Evolutionary conservation across 2,888 invertebrate genomes (phyloP), one percentile per base, ranked within the genome.

Genomic region (Drosophila meridionalis): DNA sequence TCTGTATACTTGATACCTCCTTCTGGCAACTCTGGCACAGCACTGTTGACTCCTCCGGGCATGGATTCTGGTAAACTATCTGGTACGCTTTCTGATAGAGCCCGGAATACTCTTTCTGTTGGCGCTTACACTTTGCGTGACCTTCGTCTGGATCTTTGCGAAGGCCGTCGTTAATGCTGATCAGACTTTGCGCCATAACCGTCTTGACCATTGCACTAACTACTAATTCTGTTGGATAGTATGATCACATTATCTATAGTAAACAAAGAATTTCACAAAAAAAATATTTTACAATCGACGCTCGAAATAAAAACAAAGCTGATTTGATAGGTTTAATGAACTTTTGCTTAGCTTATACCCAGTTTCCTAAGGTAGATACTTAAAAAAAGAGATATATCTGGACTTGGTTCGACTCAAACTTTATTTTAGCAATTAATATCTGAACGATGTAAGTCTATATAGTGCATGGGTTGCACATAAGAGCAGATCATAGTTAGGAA

Each of bases 401-500:
- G 0, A 4, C 9, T 53, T 26, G 26, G 12, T 26, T 14, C 43
- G 20, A 68, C 20, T 40, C 3, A 14, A 55, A 28, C n/a, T 71
- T 71, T 71, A 71, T 62, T 56, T 20, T 4, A 9, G 34, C 26
- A 58, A 7, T 9, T 38, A 3, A 30, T 43, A 12, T 11, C n/a
- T 11, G n/a, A 14, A n/a, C 28, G n/a, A 47, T 32, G 6, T 28
- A n/a, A 34, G 12, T 14, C 34, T 9, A 14, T 4, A n/a, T 32
- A 7, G 40, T 36, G 40, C 26, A 61, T 45, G 60, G 12, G 55
- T 58, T 8, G 55, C 12, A 45, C 58, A 74, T 65, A 62, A 62
- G 28, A 34, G 14, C 67, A 78, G 26, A 56, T 9, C 58, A 28
- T 34, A 40, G 30, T 26, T 36, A 64, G 61, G 12, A 28, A 36